Conservation (phyloP, 2,888 invertebrate genomes). For the Plemyria rubiginata region DNA sequence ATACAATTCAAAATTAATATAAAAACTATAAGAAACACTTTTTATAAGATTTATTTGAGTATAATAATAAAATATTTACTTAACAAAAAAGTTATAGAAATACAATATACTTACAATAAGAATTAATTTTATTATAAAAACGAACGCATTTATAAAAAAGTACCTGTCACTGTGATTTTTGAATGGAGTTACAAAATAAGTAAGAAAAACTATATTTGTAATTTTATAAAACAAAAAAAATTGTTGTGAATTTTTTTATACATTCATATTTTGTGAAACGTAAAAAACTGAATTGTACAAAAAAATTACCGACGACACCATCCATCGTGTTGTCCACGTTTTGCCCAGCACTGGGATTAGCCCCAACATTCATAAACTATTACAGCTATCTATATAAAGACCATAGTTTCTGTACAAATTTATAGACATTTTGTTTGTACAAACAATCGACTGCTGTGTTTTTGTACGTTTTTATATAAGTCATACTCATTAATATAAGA, state of each 20-base stretch:
- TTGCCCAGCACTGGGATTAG: constrained; percentile 36
- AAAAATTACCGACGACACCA: constrained; percentile 14
- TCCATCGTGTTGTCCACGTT: constrained; percentile 23
- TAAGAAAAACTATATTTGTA: not conserved
- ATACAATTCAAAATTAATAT: not conserved
- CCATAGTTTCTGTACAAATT: constrained; percentile 32
- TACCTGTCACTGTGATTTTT: not conserved
- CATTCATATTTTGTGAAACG: too few species aligned
- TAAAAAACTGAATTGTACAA: not conserved
- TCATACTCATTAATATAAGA: not conserved
- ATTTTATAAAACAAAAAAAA: not conserved
- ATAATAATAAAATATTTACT: not conserved
- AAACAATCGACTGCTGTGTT: constrained; percentile 12
- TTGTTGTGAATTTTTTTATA: too few species aligned
- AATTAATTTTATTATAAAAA: not conserved
- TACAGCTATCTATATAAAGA: constrained; percentile 28
- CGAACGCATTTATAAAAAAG: not conserved
- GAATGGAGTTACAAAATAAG: not conserved
- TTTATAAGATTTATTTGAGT: not conserved
- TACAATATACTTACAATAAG: not conserved
- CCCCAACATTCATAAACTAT: constrained; percentile 26
- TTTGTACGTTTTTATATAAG: constrained; percentile 15
- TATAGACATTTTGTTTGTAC: constrained; percentile 28
- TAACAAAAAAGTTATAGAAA: not conserved
- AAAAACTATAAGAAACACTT: not conserved